These are phyloP conservation scores for Drosophila sechellia DNA, from an alignment of 1,140 invertebrate genomes.

Conservation along the genomic window DNA sequence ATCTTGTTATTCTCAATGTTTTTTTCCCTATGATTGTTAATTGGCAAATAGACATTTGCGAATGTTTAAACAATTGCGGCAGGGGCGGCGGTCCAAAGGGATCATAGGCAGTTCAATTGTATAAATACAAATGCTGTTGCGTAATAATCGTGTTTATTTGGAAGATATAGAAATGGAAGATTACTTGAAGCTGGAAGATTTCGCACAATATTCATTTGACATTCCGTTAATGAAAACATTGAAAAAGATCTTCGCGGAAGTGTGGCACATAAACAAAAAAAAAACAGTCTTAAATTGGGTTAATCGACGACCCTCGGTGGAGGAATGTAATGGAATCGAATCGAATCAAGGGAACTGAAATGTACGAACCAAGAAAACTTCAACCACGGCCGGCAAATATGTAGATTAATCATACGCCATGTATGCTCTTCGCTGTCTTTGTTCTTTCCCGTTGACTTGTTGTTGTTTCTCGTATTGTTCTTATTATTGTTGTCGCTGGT, in stretches of 20 bases:
- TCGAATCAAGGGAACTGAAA: neutral
- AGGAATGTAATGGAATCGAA: neutral
- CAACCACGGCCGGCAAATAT: conserved; percentile 7
- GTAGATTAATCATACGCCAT: conserved; percentile 51
- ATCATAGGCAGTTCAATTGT: conserved; percentile 31
- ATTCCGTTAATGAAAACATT: conserved; percentile 15
- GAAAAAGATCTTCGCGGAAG: conserved; percentile 10
- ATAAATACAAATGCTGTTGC: conserved; percentile 19
- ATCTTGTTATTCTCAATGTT: conserved; percentile 27
- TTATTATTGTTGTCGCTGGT: neutral
- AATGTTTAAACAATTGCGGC: conserved; percentile 63
- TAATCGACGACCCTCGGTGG: conserved; percentile 26
- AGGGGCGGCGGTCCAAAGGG: conserved; percentile 7
- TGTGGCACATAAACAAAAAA: neutral
- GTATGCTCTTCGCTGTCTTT: conserved; percentile 28
- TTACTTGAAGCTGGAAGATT: too few relatives aligned
- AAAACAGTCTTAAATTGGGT: conserved; percentile 27
- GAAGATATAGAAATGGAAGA: neutral
- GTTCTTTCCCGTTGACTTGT: conserved; percentile 17
- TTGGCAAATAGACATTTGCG: conserved; percentile 60
- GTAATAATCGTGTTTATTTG: neutral
- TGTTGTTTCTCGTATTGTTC: neutral
- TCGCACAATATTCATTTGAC: neutral
- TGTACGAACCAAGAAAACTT: conserved; percentile 4
- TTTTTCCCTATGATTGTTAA: conserved; percentile 61